Conservation (phyloP, 2,888 invertebrate species). For the Steinernema scapterisci region DNA sequence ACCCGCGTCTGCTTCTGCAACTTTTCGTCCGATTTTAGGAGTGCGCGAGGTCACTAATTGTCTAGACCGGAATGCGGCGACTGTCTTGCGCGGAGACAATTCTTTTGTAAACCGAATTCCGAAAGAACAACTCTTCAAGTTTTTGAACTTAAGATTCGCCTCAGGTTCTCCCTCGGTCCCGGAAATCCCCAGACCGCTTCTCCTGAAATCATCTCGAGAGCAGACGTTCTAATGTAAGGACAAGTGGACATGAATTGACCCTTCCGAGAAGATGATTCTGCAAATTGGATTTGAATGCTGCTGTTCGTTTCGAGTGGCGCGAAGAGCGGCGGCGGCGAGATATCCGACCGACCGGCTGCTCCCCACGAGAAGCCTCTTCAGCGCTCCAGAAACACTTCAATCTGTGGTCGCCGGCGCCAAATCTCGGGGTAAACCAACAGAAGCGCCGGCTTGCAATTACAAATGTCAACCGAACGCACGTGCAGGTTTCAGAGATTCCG, state of each 20-base stretch:
- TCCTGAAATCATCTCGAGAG: too few species aligned
- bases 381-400: background rate
- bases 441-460: background rate
- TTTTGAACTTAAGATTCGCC: too few species aligned
- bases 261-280: background rate
- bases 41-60: background rate
- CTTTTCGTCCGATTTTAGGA: background rate
- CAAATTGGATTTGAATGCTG: background rate
- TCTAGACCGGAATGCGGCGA: too few species aligned
- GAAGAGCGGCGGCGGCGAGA: background rate
- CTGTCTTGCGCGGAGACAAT: background rate
- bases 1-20: too few species aligned
- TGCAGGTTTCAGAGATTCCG: background rate
- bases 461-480: conserved; percentile 12
- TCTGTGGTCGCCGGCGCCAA: background rate
- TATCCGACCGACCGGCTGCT: too few species aligned
- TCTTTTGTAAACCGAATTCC: background rate
- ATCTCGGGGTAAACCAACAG: background rate
- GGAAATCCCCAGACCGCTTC: too few species aligned
- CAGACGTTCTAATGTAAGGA: background rate
- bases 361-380: too few species aligned
- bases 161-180: too few species aligned
- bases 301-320: background rate
- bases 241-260: background rate
- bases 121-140: background rate